Evolutionary conservation across 1,140 invertebrate genomes (phyloP).

Genomic region (Drosophila ercepeae): DNA sequence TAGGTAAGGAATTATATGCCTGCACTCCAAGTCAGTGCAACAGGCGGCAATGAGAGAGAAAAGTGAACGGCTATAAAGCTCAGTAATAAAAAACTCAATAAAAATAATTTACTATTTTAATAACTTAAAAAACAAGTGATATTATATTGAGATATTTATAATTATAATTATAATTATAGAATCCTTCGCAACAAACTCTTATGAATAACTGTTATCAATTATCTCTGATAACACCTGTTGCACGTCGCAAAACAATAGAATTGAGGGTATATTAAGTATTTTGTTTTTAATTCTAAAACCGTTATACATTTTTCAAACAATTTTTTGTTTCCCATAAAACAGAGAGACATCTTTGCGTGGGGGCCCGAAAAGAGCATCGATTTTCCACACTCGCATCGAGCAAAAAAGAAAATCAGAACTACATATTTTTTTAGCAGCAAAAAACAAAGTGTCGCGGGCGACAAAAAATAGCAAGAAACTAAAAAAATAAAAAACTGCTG

Average conservation of each 20-base stretch:
- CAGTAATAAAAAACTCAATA: not conserved
- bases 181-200: not conserved
- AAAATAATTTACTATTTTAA: not conserved
- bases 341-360: conserved; percentile 45
- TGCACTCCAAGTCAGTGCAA: too few species aligned
- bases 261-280: conserved; percentile 15
- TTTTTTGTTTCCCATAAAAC: not conserved
- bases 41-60: not conserved
- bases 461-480: conserved; percentile 54
- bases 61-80: not conserved
- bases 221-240: not conserved
- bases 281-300: conserved; percentile 42
- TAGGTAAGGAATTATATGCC: not conserved
- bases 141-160: not conserved
- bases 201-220: not conserved
- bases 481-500: conserved; percentile 62
- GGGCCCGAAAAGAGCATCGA: conserved; percentile 36
- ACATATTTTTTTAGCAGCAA: conserved; percentile 61
- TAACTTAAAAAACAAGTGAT: not conserved
- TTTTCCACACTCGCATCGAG: conserved; percentile 51
- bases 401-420: conserved; percentile 66
- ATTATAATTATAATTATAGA: not conserved
- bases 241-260: not conserved
- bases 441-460: conserved; percentile 67
- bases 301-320: not conserved